phyloP scores from a whole-genome alignment of 2,888 invertebrate species.

The Smittia aterrima region DNA sequence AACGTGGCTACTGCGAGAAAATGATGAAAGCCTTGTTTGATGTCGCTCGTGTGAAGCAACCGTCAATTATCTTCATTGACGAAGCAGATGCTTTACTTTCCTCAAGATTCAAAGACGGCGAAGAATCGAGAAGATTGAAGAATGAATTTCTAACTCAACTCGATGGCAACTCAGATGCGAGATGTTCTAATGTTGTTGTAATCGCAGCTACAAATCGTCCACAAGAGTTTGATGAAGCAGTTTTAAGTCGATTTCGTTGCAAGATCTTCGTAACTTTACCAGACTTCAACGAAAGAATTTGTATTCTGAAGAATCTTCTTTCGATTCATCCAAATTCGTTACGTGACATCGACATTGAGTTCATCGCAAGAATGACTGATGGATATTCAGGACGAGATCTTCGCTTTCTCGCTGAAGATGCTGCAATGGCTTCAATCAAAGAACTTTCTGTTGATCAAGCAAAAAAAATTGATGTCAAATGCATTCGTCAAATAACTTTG shows the following conservation, averaged over 20 bases:
- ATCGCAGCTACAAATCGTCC: constrained; percentile 97
- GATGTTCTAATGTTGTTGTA: constrained; percentile 78
- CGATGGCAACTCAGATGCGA: constrained; percentile 70
- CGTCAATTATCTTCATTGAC: constrained; percentile 96
- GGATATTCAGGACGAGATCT: constrained; percentile 97
- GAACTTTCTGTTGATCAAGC: too few relatives aligned
- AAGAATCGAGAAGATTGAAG: constrained; percentile 88
- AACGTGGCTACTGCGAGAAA: constrained; percentile 97
- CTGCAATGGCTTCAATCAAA: too few relatives aligned
- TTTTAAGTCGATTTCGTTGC: constrained; percentile 87
- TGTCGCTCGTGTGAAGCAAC: constrained; percentile 82
- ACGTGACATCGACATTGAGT: too few relatives aligned
- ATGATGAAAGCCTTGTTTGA: constrained; percentile 93
- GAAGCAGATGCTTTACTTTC: constrained; percentile 96
- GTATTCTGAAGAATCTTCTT: too few relatives aligned
- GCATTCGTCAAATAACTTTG: too few relatives aligned
- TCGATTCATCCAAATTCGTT: too few relatives aligned
- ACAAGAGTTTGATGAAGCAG: constrained; percentile 96
- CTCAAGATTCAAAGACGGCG: constrained; percentile 86
- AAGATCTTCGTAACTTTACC: constrained; percentile 92
- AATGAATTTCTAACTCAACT: constrained; percentile 97
- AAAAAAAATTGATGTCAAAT: too few relatives aligned
- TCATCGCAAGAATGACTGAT: constrained; percentile 66
- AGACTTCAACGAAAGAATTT: constrained; percentile 57
- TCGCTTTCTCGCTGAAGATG: constrained; percentile 52